Base-by-base conservation (phyloP, 92 coral and sea anemone species). In the Zoanthus solanderi region DNA sequence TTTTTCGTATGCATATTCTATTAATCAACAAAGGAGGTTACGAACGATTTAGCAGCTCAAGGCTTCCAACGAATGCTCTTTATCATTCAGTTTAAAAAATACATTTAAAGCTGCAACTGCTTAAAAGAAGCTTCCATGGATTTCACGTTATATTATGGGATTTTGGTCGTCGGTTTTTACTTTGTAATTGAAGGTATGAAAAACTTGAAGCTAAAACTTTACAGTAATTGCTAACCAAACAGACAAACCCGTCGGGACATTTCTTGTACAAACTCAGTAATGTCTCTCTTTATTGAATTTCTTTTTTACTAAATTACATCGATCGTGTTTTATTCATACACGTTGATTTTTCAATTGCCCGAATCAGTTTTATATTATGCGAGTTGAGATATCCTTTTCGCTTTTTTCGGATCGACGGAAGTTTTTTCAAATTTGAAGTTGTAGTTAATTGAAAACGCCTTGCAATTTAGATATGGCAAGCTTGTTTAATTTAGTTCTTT, bases 161-260 rank as follows among this genome's bases (percentile, higher is more conserved):
- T 63, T 63, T 63, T 63, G 69, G 15, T 63, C 69, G 15, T 15
- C 28, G 69, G 69, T 63, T 63, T 63, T 63, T 63, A 63, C 69
- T 4, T 63, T 16, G 69, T 63, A 16, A 63, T 63, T 9, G 69
- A 63, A 63, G 69, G 69, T 63, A 63, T 63, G 69, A 16, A 63
- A 23, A 63, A 63, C 11, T 63, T 63, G 15, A 63, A 63, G 10
- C 11, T 63, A 9, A 9, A 16, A 1, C 69, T 63, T 16, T 4
- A 61, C 9, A 61, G 9, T 61, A 7, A 16, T 15, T 2, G 69
- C 69, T 63, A 63, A 10, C 11, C 15, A 16, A 63, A 63, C 69
- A 9, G 2, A 63, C 69, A 12, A 63, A 63, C 69, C 69, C 69
- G 0, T 23, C 23, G 23, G 23, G 15, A 16, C 15, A 63, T 63